Evolutionary conservation across 1,140 invertebrate genomes (phyloP).

Genomic region (Drosophila leontia): DNA sequence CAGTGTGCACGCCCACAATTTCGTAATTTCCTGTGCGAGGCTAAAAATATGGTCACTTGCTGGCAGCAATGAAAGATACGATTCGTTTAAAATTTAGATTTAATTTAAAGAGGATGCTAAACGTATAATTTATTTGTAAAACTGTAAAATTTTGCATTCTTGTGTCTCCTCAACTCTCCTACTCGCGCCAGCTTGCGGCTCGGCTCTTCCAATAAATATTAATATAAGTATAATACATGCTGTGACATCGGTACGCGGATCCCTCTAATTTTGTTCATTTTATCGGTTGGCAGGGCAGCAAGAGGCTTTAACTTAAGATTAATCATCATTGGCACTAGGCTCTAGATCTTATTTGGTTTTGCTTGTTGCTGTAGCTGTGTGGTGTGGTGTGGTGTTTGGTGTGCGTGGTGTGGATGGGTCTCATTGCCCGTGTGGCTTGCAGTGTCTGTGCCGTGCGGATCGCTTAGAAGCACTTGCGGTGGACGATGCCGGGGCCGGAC

Average conservation of each 20-base stretch:
- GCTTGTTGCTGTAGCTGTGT: constrained; percentile 56
- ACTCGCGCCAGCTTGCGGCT: constrained; percentile 51
- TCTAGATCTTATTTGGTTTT: constrained; percentile 52
- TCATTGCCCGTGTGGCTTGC: constrained; percentile 31
- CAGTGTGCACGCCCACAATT: constrained; percentile 65
- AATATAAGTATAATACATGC: constrained; percentile 80
- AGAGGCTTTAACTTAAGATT: constrained; percentile 77
- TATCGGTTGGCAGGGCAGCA: constrained; percentile 72
- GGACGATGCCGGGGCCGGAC: constrained; percentile 96
- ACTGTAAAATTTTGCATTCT: constrained; percentile 76
- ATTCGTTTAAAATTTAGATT: constrained; percentile 45
- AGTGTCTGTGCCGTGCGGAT: constrained; percentile 14
- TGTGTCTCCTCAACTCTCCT: constrained; percentile 67
- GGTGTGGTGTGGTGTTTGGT: constrained; percentile 36
- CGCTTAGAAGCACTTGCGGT: constrained; percentile 97
- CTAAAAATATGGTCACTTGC: constrained; percentile 49
- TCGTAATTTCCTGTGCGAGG: constrained; percentile 64
- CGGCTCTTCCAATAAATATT: constrained; percentile 76
- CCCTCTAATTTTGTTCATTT: constrained; percentile 35
- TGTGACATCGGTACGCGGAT: constrained; percentile 55
- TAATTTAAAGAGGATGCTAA: constrained; percentile 77
- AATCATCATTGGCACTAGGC: constrained; percentile 70
- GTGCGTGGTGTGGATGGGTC: constrained; percentile 23
- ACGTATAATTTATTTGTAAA: constrained; percentile 67
- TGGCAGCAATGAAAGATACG: constrained; percentile 34